These are phyloP conservation scores for Pyrgilauda ruficollis DNA, from an alignment of 2,113 vertebrate genomes.

Conservation along the genomic window DNA sequence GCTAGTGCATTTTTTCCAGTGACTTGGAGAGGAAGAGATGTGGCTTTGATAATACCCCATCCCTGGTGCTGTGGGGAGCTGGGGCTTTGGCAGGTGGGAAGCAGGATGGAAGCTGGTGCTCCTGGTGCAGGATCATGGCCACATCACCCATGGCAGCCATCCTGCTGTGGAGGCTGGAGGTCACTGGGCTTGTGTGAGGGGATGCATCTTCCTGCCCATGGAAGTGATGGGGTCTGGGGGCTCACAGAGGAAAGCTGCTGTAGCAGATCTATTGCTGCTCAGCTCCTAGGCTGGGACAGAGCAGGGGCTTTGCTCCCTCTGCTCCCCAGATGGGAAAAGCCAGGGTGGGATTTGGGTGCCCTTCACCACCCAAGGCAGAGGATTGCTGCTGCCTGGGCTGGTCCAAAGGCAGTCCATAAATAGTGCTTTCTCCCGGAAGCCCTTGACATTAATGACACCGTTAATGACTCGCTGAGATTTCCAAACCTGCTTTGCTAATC, in stretches of 20 bases:
- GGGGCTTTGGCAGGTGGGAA: not conserved
- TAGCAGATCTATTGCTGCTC: fast-evolving
- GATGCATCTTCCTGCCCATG: fast-evolving
- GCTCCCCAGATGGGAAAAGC: not conserved
- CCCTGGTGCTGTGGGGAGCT: fast-evolving
- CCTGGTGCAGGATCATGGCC: not conserved
- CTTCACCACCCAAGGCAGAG: not conserved
- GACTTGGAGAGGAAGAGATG: not conserved
- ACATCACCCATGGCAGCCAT: not conserved
- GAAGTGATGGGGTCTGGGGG: not conserved
- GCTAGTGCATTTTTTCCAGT: not conserved
- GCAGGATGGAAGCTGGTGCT: not conserved
- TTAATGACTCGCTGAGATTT: not conserved
- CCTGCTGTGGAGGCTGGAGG: not conserved
- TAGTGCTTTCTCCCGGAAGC: not conserved
- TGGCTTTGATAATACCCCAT: not conserved
- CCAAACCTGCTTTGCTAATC: constrained; percentile 17
- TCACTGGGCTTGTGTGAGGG: not conserved
- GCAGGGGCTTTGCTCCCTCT: not conserved
- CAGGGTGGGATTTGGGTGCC: not conserved
- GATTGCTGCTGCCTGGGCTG: not conserved
- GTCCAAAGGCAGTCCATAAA: not conserved
- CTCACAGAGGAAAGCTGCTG: fast-evolving
- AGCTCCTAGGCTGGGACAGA: not conserved
- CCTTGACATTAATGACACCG: not conserved